Evolutionary conservation across 2,113 vertebrate genomes (phyloP).

Genomic region (Cebidichthys violaceus): DNA sequence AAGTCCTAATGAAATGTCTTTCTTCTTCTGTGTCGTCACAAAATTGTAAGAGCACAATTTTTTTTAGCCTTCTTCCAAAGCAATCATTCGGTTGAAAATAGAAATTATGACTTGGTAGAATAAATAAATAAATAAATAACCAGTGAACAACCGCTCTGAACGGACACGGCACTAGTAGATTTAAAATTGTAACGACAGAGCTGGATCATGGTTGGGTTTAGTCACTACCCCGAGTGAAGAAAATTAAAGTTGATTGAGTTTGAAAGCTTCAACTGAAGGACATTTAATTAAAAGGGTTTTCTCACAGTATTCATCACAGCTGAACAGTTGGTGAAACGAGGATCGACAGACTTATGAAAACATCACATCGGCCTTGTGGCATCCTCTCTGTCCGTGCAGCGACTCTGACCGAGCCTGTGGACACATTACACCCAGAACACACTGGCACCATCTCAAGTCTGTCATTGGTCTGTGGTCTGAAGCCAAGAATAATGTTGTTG

Average conservation of each 20-base stretch:
- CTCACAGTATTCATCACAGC: neutral
- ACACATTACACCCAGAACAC: conserved; percentile 63
- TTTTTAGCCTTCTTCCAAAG: neutral
- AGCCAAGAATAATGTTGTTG: conserved; percentile 73
- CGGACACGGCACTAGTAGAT: neutral
- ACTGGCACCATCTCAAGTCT: conserved; percentile 68
- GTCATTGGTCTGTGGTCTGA: conserved; percentile 35
- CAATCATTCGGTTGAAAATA: neutral
- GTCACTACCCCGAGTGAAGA: neutral
- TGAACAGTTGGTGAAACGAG: neutral
- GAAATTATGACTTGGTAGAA: neutral
- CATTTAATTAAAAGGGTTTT: conserved; percentile 10
- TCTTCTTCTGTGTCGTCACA: neutral
- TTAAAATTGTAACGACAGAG: conserved; percentile 1
- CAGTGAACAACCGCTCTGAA: neutral
- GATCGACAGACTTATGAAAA: conserved; percentile 6
- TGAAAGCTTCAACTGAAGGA: conserved; percentile 8
- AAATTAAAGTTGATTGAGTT: neutral
- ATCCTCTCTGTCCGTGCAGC: conserved; percentile 13
- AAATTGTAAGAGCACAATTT: neutral
- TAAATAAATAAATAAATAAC: no score
- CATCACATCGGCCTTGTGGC: conserved; percentile 42
- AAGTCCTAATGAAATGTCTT: neutral
- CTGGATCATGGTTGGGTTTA: neutral
- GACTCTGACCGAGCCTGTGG: conserved; percentile 40